Evolutionary conservation across 1,140 invertebrate species (phyloP).

Genomic region (Lepidurus arcticus): DNA sequence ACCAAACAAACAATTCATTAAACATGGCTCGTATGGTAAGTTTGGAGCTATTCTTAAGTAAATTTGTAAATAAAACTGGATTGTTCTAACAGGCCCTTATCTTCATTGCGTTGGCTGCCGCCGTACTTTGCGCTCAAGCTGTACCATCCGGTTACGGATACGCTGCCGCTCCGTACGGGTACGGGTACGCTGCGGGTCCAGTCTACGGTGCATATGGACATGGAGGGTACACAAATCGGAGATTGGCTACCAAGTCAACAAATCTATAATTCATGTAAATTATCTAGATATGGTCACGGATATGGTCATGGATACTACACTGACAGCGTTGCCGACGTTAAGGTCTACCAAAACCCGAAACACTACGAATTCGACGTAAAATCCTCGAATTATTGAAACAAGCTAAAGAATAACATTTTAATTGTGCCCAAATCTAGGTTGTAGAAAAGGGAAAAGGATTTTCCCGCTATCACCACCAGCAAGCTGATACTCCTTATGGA

Average conservation of each 20-base stretch:
- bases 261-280: neutral
- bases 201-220: neutral
- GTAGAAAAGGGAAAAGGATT: slow-evolving; percentile 12
- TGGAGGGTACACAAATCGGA: neutral
- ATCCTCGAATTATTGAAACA: neutral
- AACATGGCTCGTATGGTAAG: neutral
- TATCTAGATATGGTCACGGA: neutral
- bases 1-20: neutral
- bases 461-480: neutral
- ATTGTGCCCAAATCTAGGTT: neutral
- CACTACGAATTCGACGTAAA: slow-evolving; percentile 15
- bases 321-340: neutral
- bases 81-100: neutral
- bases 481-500: neutral
- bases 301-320: neutral
- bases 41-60: neutral
- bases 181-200: neutral
- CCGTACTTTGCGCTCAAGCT: neutral
- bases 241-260: neutral
- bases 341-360: slow-evolving; percentile 1
- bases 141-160: neutral
- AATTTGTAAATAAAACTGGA: neutral
- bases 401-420: neutral
- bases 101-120: neutral
- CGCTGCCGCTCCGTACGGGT: neutral